Evolutionary conservation across 1,140 invertebrate species (phyloP), one percentile per base, ranked within the genome.

Genomic region (Teleogryllus occipitalis): DNA sequence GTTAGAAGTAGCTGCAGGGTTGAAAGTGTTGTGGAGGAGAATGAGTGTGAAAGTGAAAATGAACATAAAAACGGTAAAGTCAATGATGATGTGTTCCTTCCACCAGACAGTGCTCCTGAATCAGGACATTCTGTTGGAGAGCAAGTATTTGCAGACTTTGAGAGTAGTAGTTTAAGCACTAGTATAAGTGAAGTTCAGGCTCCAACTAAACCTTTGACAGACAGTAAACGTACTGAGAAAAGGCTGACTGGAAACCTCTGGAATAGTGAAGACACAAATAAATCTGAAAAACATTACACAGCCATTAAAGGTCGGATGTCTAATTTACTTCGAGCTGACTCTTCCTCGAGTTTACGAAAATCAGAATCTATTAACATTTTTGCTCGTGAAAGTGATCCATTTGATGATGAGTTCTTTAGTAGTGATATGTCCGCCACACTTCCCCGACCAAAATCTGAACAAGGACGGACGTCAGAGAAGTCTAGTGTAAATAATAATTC

Each of bases 301-400:
- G n/a, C 27, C 8, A 74, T 77, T 14, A 80, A 80, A 75, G 46
- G 21, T 54, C 75, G 79, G 12, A 84, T 86, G 79, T 83, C 85
- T 8, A 84, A 83, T 47, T 81, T 87, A 18, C 82, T 85, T 7
- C 80, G 87, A n/a, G 87, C 86, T 81, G 86, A 86, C 81, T 85
- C 83, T 22, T 72, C 77, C n/a, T 82, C 85, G 7, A 84, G 85
- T 54, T 84, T 85, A 76, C 93, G 93, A 82, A 96, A 96, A 85
- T 95, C 94, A 0, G 94, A 95, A 83, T 95, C 94, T 6, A 92
- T 95, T 21, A 96, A 95, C 84, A 96, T 96, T 82, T 96, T 96
- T 85, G 91, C 91, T 8, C 88, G 93, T 74, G 89, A 92, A 82
- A 91, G 89, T 83, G 95, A 96, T 88, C 95, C 95, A 7, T 96